phyloP scores from a whole-genome alignment of 2,113 vertebrate species.

The Loxodonta africana region DNA sequence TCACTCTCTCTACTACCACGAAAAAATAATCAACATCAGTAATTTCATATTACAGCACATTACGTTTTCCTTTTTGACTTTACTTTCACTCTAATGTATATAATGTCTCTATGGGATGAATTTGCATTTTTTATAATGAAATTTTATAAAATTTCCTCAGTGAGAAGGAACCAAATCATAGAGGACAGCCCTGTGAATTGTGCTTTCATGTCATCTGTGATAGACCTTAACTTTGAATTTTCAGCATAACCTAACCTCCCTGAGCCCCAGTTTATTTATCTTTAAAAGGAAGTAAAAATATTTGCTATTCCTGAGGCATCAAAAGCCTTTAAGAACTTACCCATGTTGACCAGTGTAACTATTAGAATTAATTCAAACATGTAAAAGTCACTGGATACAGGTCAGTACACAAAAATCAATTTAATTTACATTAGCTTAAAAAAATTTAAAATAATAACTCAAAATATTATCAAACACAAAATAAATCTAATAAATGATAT shows the following conservation, averaged over 20 bases:
- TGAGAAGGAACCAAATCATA: background rate
- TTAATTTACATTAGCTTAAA: background rate
- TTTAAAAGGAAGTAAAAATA: conserved; percentile 43
- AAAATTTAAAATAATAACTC: background rate
- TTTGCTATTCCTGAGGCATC: background rate
- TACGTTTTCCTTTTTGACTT: background rate
- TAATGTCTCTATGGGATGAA: background rate
- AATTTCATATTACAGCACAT: conserved; percentile 1
- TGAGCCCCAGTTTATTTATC: background rate
- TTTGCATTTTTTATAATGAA: conserved; percentile 35
- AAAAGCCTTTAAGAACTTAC: background rate
- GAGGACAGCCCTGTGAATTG: background rate
- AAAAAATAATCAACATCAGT: background rate
- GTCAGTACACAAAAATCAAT: background rate
- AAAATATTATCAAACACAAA: too few species aligned
- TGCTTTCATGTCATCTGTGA: background rate
- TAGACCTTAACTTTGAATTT: background rate
- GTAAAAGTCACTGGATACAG: background rate
- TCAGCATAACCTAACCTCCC: background rate
- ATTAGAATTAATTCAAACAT: background rate
- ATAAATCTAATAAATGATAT: too few species aligned
- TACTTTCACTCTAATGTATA: background rate
- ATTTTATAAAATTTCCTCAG: background rate
- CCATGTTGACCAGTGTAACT: background rate
- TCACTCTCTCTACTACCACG: background rate